A percentile compares a stretch with the other conserved stretches of the same genome.
These are phyloP conservation scores for Panagrolaimus sp. DNA, from an alignment of 1,140 invertebrate genomes.

Conservation along the genomic window DNA sequence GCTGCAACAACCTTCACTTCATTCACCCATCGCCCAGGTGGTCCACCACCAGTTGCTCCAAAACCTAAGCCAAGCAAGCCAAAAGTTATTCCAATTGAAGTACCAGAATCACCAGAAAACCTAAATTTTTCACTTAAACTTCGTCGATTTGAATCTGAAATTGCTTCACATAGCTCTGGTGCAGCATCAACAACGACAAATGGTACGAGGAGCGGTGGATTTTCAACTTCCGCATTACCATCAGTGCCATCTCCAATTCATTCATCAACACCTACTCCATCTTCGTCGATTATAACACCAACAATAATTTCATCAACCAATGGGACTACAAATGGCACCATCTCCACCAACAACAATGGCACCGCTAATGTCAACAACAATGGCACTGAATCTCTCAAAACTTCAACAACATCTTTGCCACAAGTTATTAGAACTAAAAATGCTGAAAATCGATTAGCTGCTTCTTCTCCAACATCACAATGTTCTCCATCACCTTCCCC, in stretches of 20 bases:
- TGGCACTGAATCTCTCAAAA: background rate
- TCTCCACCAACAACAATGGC: no score
- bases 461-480: background rate
- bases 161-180: background rate
- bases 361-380: background rate
- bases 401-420: background rate
- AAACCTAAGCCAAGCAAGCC: constrained; percentile 38
- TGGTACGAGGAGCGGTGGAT: background rate
- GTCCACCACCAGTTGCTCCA: constrained; percentile 40
- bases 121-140: constrained; percentile 20
- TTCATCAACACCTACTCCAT: background rate
- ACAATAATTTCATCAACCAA: background rate
- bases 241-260: background rate
- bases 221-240: background rate
- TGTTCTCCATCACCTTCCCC: background rate
- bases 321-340: background rate
- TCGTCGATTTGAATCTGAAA: constrained; percentile 17
- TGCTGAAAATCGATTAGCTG: background rate
- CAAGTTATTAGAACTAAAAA: constrained; percentile 1
- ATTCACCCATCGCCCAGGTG: constrained; percentile 22
- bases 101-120: constrained; percentile 7
- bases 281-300: no score
- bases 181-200: background rate
- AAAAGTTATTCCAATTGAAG: constrained; percentile 34
- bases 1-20: no score